Evolutionary conservation across 2,113 vertebrate genomes (phyloP), one percentile per base, ranked within the genome.

Genomic region (Cebidichthys violaceus): DNA sequence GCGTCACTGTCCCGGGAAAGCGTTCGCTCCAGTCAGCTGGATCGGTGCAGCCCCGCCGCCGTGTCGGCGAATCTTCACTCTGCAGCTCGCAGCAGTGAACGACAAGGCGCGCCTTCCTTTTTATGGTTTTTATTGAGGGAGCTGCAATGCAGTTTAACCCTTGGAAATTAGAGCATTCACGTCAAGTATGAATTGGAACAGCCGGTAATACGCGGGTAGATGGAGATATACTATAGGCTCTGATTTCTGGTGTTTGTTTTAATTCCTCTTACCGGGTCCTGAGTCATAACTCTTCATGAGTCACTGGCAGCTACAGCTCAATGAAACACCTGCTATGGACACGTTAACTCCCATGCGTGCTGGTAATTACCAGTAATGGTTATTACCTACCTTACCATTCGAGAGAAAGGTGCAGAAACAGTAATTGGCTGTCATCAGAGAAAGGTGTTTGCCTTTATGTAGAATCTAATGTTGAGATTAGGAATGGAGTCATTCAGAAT

Each of bases 1-100:
- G 93, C 92, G 93, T 93, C 93, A 92, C 90, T 27, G 89, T 92
- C 87, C 93, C 85, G 79, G 50, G 67, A 81, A 33, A 85, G 77
- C 70, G 81, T 45, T 79, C 73, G 84, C 79, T 64, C 84, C 82
- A 14, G 62, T 59, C 78, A 73, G 50, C 68, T 20, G 73, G 39
- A 83, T 87, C 70, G 29, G 67, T 20, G 69, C 22, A 60, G 60
- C 60, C 27, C 18, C 13, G 33, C 68, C 50, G 66, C 75, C 74
- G 52, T 6, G 70, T 70, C 33, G 29, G 35, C n/a, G 24, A 62
- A 72, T 64, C 37, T 39, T 50, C 35, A 15, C 76, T 64, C 24
- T 10, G 39, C 39, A 37, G 37, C 20, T 72, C 45, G 61, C 66
- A 55, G 55, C 54, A 14, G 62, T 33, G n/a, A 64, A 1, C 35